Percentiles rank a stretch among this genome's conserved stretches.
Conservation (phyloP, 1,140 invertebrate species). For the Heliothis virescens region DNA sequence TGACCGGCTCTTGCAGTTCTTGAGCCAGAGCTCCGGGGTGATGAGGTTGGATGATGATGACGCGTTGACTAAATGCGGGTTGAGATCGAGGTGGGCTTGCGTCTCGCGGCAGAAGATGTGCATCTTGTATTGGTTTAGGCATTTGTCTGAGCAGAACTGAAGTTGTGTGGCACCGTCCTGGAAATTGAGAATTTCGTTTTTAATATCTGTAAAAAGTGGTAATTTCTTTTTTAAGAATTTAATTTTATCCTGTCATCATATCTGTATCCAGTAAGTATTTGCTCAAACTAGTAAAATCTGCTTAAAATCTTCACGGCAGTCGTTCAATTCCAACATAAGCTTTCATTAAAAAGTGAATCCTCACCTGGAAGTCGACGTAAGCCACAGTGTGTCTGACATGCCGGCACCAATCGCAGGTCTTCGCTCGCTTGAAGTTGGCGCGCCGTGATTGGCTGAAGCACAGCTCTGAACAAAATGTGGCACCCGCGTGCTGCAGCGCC, state of each 20-base stretch:
- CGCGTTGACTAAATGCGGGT: constrained; percentile 89
- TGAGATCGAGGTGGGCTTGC: constrained; percentile 94
- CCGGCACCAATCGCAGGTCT: constrained; percentile 97
- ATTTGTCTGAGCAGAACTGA: constrained; percentile 95
- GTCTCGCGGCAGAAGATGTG: constrained; percentile 97
- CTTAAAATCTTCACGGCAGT: too few species aligned
- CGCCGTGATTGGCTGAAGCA: constrained; percentile 95
- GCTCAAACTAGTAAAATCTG: too few species aligned
- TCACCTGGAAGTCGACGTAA: constrained; percentile 93
- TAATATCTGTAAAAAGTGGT: background rate
- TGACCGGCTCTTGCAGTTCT: constrained; percentile 91
- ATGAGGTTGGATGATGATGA: constrained; percentile 88
- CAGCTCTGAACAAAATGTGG: constrained; percentile 93
- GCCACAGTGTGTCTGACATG: constrained; percentile 96
- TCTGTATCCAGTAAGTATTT: too few species aligned
- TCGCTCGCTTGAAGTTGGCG: constrained; percentile 95
- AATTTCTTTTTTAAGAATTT: too few species aligned
- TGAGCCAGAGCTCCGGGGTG: constrained; percentile 95
- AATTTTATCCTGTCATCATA: too few species aligned
- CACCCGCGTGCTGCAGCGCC: constrained; percentile 87
- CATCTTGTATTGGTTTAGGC: constrained; percentile 98
- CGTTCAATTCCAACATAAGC: too few species aligned
- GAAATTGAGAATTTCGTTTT: constrained; percentile 62
- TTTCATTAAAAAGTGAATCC: background rate
- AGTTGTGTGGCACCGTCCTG: constrained; percentile 92